Evolutionary conservation across 2,113 vertebrate species (phyloP).

Genomic region (Syngnathus floridae): DNA sequence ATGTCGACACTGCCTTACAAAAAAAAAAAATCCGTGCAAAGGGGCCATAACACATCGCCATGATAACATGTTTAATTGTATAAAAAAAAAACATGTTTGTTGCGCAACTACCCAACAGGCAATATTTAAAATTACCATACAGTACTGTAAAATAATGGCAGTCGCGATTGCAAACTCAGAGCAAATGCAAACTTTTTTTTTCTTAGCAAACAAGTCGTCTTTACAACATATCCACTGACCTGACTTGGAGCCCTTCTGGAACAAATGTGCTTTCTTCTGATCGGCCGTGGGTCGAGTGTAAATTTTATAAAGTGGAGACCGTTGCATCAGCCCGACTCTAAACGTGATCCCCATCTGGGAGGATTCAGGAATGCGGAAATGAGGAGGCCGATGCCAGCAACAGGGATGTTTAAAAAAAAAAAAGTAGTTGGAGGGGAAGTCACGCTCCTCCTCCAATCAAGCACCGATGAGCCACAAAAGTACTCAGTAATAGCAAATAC

Average conservation of each 20-base stretch:
- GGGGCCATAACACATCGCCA: neutral
- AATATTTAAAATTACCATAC: neutral
- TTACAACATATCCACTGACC: slow-evolving; percentile 51
- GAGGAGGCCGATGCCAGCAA: slow-evolving; percentile 77
- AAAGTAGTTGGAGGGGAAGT: slow-evolving; percentile 46
- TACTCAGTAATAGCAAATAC: neutral
- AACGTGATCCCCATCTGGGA: slow-evolving; percentile 86
- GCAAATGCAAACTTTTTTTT: slow-evolving; percentile 17
- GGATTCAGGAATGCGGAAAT: slow-evolving; percentile 97
- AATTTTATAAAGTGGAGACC: slow-evolving; percentile 77
- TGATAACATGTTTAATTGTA: neutral
- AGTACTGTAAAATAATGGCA: neutral
- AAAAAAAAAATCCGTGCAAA: slow-evolving; percentile 1
- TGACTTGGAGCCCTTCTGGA: slow-evolving; percentile 71
- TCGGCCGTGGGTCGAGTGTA: slow-evolving; percentile 71
- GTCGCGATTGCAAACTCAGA: neutral
- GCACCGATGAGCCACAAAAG: neutral
- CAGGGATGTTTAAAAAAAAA: slow-evolving; percentile 64
- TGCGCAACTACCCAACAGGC: neutral
- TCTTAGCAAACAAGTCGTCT: neutral
- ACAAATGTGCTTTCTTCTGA: slow-evolving; percentile 70
- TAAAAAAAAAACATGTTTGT: neutral
- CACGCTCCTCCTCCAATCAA: slow-evolving; percentile 67
- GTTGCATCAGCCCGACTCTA: slow-evolving; percentile 88
- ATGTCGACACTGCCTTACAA: neutral